phyloP scores from a whole-genome alignment of 2,797 vertebrate genomes.

The Adrianichthys oophorus region DNA sequence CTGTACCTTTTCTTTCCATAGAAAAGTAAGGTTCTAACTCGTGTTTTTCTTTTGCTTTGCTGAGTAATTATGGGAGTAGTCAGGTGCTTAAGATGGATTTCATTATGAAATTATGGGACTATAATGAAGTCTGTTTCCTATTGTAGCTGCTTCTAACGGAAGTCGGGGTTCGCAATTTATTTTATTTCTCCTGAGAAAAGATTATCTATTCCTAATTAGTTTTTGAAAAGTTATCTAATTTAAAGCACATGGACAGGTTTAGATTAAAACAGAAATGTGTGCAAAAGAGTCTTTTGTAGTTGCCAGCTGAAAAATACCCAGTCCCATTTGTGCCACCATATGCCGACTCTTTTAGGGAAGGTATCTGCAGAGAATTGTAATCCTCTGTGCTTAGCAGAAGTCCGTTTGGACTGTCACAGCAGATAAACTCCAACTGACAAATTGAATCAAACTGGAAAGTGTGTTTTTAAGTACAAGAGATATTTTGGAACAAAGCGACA shows the following conservation, averaged over 20 bases:
- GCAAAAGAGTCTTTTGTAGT: conserved; percentile 34
- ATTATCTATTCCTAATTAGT: conserved; percentile 6
- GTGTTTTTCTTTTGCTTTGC: background rate
- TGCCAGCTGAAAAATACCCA: conserved; percentile 42
- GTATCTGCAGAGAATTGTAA: conserved; percentile 44
- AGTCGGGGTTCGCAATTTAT: too few relatives aligned
- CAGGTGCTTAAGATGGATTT: conserved; percentile 3
- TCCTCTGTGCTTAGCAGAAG: conserved; percentile 19
- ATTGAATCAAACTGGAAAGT: conserved; percentile 33
- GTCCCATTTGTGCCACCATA: conserved; percentile 32
- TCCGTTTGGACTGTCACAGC: conserved; percentile 14
- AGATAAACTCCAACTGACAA: conserved; percentile 27
- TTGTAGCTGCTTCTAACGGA: too few relatives aligned
- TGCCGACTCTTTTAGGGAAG: conserved; percentile 27
- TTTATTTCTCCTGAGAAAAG: background rate
- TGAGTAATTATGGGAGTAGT: background rate
- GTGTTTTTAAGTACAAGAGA: conserved; percentile 23
- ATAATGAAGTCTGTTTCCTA: background rate
- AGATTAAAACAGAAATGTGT: conserved; percentile 10
- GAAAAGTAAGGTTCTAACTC: background rate
- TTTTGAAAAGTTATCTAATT: conserved; percentile 38
- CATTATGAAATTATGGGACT: background rate
- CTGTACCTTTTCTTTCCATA: background rate
- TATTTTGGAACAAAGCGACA: conserved; percentile 12
- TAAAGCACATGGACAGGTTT: conserved; percentile 35